phyloP scores from a whole-genome alignment of 2,113 vertebrate genomes.

The Aramus guarauna region DNA sequence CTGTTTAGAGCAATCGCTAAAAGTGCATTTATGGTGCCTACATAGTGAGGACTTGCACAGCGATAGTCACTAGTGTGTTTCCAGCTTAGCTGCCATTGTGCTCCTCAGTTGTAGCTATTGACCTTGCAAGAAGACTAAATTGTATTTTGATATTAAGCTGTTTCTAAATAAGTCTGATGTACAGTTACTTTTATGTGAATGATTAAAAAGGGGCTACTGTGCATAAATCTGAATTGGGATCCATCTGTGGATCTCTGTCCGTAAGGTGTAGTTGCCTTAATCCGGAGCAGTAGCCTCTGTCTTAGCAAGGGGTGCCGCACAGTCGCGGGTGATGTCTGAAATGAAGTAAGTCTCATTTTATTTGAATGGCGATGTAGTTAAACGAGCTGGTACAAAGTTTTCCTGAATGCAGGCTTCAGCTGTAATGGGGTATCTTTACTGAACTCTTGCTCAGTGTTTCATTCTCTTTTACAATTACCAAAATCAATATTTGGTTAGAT shows the following conservation, averaged over 20 bases:
- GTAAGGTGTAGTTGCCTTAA: neutral
- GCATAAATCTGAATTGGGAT: neutral
- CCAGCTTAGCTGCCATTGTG: neutral
- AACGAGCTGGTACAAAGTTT: neutral
- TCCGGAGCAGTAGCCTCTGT: neutral
- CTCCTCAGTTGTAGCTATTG: neutral
- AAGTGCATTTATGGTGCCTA: neutral
- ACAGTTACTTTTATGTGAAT: neutral
- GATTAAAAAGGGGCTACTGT: neutral
- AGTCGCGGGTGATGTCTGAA: rapidly evolving
- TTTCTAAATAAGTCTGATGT: neutral
- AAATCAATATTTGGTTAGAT: neutral
- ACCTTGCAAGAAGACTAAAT: neutral
- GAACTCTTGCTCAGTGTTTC: neutral
- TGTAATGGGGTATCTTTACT: neutral
- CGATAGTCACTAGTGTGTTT: neutral
- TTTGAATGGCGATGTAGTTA: neutral
- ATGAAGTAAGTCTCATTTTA: neutral
- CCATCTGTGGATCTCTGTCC: neutral
- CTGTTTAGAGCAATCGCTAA: neutral
- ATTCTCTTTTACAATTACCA: neutral
- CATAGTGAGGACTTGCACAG: neutral
- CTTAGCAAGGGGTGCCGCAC: rapidly evolving
- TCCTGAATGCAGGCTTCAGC: neutral
- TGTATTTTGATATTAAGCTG: neutral